Percentiles rank a stretch among this genome's conserved stretches.
phyloP scores from a whole-genome alignment of 2,797 vertebrate genomes.

The Aldrovandia affinis region DNA sequence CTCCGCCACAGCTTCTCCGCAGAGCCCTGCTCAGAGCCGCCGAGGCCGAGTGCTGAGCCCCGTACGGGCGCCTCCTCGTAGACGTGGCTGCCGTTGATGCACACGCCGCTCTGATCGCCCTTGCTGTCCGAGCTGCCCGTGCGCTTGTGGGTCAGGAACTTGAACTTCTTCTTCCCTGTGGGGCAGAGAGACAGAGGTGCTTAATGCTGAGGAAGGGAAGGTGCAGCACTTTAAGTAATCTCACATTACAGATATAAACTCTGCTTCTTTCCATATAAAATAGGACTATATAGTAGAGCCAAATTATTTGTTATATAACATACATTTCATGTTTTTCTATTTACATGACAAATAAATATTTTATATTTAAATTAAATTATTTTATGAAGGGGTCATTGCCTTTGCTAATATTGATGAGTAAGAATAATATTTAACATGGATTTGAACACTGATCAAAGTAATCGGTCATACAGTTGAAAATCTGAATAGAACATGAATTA shows the following conservation, averaged over 20 bases:
- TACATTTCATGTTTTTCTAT: too few species aligned
- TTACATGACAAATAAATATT: too few species aligned
- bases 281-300: too few species aligned
- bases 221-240: not conserved
- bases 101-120: slow-evolving; percentile 80
- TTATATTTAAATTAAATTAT: not conserved
- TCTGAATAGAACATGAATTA: too few species aligned
- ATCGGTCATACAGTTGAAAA: too few species aligned
- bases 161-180: slow-evolving; percentile 78
- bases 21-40: slow-evolving; percentile 70
- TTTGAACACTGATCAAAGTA: too few species aligned
- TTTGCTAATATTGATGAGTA: not conserved
- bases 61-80: slow-evolving; percentile 76
- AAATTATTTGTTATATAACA: too few species aligned
- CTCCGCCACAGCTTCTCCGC: slow-evolving; percentile 69
- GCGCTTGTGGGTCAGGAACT: slow-evolving; percentile 81
- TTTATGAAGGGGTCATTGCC: not conserved
- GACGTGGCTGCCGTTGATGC: slow-evolving; percentile 89
- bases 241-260: not conserved
- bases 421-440: not conserved
- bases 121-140: slow-evolving; percentile 78
- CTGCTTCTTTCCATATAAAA: too few species aligned
- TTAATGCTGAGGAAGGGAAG: not conserved
- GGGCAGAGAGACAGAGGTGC: not conserved
- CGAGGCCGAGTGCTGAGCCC: slow-evolving; percentile 82